Percentiles rank a stretch among this genome's conserved stretches.
phyloP scores from a whole-genome alignment of 2,113 vertebrate genomes.

The Oncorhynchus gorbuscha region DNA sequence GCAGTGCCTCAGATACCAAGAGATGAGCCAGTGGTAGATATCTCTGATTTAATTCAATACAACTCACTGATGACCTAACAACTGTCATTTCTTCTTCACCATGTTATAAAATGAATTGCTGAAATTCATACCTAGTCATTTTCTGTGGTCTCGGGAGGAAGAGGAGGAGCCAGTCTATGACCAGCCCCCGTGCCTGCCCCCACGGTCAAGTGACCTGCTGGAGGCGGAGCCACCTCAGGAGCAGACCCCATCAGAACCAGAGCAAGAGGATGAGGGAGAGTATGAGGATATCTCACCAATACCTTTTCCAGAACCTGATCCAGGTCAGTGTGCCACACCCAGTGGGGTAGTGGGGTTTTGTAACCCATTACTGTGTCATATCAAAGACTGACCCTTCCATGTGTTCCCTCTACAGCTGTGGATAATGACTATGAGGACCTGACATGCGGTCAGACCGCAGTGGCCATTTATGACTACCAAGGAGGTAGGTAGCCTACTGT shows the following conservation, averaged over 20 bases:
- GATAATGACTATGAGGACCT: constrained; percentile 71
- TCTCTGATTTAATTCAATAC: neutral
- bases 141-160: constrained; percentile 4
- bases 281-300: constrained; percentile 76
- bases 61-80: neutral
- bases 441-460: constrained; percentile 55
- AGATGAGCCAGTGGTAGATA: constrained; percentile 26
- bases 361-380: neutral
- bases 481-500: constrained; percentile 73
- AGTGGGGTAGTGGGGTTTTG: neutral
- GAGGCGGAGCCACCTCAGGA: constrained; percentile 9
- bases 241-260: constrained; percentile 1
- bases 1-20: constrained; percentile 38
- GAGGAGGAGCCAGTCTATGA: constrained; percentile 50
- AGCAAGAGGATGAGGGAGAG: constrained; percentile 57
- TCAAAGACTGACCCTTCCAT: neutral
- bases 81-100: neutral
- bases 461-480: constrained; percentile 85
- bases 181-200: constrained; percentile 52
- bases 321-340: constrained; percentile 41
- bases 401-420: constrained; percentile 8
- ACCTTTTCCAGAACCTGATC: neutral
- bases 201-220: constrained; percentile 34
- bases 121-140: neutral
- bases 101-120: neutral